A percentile compares a stretch with the other conserved stretches of the same genome.
Conservation (phyloP, 1,140 invertebrate genomes). For the Phymorhynchus buccinoides region DNA sequence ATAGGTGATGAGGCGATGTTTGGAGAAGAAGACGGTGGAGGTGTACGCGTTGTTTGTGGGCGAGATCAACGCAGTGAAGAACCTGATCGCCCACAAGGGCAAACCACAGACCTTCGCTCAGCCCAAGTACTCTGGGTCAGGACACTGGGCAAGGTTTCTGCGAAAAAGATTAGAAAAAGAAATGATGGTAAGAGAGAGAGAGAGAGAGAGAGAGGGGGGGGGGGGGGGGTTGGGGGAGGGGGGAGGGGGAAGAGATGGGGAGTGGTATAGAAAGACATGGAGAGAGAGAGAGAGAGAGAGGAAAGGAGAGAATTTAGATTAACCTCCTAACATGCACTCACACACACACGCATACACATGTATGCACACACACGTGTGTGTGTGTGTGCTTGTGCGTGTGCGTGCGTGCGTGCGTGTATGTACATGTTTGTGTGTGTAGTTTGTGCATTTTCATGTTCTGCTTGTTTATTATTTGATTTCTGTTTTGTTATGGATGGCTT, state of each 20-base stretch:
- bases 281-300: too few species aligned
- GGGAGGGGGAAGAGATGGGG: too few species aligned
- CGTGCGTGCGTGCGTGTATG: neutral
- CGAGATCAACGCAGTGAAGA: conserved; percentile 84
- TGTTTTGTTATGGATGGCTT: too few species aligned
- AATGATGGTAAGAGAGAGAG: conserved; percentile 72
- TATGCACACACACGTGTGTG: neutral
- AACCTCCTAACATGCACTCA: too few species aligned
- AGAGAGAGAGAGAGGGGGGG: too few species aligned
- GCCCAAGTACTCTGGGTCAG: conserved; percentile 82
- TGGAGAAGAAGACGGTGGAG: conserved; percentile 77
- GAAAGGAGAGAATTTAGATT: too few species aligned
- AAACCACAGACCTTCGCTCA: conserved; percentile 78
- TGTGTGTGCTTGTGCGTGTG: neutral
- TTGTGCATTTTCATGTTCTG: too few species aligned
- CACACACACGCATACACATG: too few species aligned
- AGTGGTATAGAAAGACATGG: too few species aligned
- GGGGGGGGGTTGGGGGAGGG: too few species aligned
- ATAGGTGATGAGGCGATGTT: conserved; percentile 75
- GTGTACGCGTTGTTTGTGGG: conserved; percentile 84
- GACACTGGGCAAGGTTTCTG: conserved; percentile 78
- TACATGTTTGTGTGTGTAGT: neutral
- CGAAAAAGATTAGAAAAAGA: conserved; percentile 78
- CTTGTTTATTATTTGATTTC: neutral
- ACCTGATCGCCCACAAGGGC: conserved; percentile 79